Base-by-base conservation (phyloP, 2,113 vertebrate species). In the Rhombomys opimus region DNA sequence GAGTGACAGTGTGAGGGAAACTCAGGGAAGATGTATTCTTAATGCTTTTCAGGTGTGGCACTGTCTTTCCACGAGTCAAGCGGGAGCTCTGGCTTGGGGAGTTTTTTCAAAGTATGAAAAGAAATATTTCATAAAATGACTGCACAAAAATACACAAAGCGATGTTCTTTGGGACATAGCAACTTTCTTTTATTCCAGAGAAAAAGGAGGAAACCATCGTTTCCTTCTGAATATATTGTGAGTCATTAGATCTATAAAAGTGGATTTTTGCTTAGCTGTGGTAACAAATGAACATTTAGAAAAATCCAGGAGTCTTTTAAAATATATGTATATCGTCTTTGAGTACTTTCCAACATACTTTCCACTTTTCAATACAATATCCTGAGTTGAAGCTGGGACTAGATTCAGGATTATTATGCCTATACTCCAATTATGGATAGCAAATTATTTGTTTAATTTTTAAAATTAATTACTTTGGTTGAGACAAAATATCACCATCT, bases 371-470 rank as follows among this genome's bases (percentile, higher is more conserved):
- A 90, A 81, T 72, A 50, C 11, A 90, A 30, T 25, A 73, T 9
- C 70, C 22, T 23, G 67, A 86, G 46, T n/a, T 96, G 52, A 94
- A 86, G 30, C 30, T 89, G 46, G 91, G 72, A 92, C n/a, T 54
- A 93, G 41, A 85, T 50, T 30, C 32, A 81, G 25, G 41, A 87
- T 72, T 90, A 35, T 94, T 81, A 90, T 80, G 85, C 75, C 85
- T 90, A 84, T 46, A n/a, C n/a, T 95, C 89, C 76, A 97, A 57
- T 22, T 92, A 95, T 77, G 86, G 65, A 93, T 95, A 96, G 13
- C n/a, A 82, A 94, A 73, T 95, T 87, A 91, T 94, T 96, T 91
- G 67, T 95, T 87, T 57, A 54, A 23, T 8, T 20, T 35, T 20
- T 54, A 18, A 54, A 81, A 57, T n/a, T 57, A 57, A n/a, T 35